A percentile compares a stretch with the other conserved stretches of the same genome.
These are phyloP conservation scores for Trypoxylon attenuatum DNA, from an alignment of 2,888 invertebrate genomes.

Conservation along the genomic window DNA sequence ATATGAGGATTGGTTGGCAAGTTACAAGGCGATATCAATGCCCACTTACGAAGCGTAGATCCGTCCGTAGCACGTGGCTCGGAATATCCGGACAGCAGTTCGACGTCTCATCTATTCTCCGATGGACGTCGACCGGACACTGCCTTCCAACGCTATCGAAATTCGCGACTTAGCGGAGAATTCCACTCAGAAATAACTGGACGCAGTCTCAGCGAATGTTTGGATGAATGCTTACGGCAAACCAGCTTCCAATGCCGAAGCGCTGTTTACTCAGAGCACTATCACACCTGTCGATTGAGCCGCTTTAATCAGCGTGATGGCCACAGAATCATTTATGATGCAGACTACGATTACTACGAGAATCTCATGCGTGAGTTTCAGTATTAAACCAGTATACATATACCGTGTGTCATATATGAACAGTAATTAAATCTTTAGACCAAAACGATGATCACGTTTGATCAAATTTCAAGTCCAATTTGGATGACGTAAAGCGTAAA, in stretches of 20 bases:
- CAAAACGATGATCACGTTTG: neutral
- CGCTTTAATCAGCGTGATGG: slow-evolving; percentile 91
- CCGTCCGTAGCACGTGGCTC: slow-evolving; percentile 84
- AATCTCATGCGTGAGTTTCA: slow-evolving; percentile 94
- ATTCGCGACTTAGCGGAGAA: slow-evolving; percentile 90
- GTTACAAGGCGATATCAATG: slow-evolving; percentile 43
- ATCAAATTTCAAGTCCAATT: too few species aligned
- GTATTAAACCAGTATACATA: neutral
- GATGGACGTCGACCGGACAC: slow-evolving; percentile 90
- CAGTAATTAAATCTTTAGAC: too few species aligned
- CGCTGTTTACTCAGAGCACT: slow-evolving; percentile 91
- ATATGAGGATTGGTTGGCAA: slow-evolving; percentile 22
- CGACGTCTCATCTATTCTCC: slow-evolving; percentile 89
- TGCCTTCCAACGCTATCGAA: slow-evolving; percentile 90
- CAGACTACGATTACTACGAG: slow-evolving; percentile 95
- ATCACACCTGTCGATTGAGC: slow-evolving; percentile 88
- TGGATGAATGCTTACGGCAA: slow-evolving; percentile 92
- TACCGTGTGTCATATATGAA: neutral
- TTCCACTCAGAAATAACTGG: slow-evolving; percentile 93
- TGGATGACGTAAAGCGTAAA: neutral
- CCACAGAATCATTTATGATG: slow-evolving; percentile 91
- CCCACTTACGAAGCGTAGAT: slow-evolving; percentile 64
- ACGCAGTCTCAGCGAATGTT: slow-evolving; percentile 90
- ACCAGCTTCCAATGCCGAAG: slow-evolving; percentile 93
- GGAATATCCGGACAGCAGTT: slow-evolving; percentile 91